These are phyloP conservation scores for Lycaon pictus DNA, from an alignment of 2,113 vertebrate genomes.

Conservation along the genomic window DNA sequence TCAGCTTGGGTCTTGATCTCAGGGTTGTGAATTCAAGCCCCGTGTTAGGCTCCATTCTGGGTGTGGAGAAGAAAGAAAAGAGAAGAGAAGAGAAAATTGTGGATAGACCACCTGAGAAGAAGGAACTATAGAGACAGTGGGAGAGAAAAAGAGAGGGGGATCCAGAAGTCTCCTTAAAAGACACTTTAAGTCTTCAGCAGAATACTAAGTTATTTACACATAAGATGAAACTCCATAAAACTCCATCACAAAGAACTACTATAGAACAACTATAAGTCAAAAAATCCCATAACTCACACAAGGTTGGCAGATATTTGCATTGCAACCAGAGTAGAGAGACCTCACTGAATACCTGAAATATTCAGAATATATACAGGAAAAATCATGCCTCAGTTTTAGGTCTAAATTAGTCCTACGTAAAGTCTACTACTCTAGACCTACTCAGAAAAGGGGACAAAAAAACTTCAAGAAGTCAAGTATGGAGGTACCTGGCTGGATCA, in stretches of 20 bases:
- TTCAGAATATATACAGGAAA: neutral
- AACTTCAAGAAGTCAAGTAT: neutral
- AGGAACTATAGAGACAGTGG: neutral
- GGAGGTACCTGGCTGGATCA: neutral
- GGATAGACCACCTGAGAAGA: neutral
- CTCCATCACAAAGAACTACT: neutral
- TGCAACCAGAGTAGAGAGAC: neutral
- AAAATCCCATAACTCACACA: neutral
- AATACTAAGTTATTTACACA: neutral
- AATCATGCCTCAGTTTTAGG: neutral
- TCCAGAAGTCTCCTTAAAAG: neutral
- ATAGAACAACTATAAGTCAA: neutral
- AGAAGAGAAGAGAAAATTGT: neutral
- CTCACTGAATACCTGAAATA: neutral
- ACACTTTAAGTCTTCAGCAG: neutral
- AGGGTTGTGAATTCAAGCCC: neutral
- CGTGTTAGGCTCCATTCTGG: neutral
- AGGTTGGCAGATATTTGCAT: neutral
- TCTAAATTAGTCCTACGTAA: neutral
- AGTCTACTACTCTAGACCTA: too few relatives aligned
- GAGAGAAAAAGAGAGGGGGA: neutral
- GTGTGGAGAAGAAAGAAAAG: neutral
- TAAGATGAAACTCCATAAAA: neutral
- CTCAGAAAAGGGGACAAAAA: neutral
- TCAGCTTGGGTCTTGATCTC: neutral